Evolutionary conservation across 2,113 vertebrate genomes (phyloP).

Genomic region (Carassius gibelio): DNA sequence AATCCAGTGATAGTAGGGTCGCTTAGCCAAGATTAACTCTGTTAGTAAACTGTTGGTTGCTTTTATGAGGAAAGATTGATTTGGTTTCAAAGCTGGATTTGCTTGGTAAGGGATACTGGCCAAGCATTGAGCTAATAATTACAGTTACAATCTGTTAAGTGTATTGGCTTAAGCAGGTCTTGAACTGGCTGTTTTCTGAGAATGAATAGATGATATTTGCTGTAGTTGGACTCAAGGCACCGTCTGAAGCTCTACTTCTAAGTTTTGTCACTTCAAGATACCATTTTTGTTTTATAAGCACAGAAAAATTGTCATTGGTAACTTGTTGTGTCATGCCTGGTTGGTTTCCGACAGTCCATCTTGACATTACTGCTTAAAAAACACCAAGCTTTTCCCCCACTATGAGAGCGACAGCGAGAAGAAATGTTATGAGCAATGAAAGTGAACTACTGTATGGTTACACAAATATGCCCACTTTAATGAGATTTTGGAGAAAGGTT

Average conservation of each 20-base stretch:
- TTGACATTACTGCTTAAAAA: not conserved
- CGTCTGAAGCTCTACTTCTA: not conserved
- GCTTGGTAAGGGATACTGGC: too few species aligned
- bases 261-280: not conserved
- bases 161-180: too few species aligned
- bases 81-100: too few species aligned
- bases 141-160: too few species aligned
- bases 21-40: too few species aligned
- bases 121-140: too few species aligned
- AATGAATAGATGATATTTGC: not conserved
- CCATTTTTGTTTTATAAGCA: not conserved
- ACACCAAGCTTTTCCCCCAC: not conserved
- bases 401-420: not conserved
- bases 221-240: not conserved
- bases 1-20: too few species aligned
- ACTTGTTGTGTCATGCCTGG: not conserved
- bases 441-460: slow-evolving; percentile 36
- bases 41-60: too few species aligned
- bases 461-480: slow-evolving; percentile 38
- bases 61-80: too few species aligned
- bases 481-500: slow-evolving; percentile 63
- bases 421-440: not conserved
- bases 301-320: not conserved
- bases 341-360: not conserved
- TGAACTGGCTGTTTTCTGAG: too few species aligned